Evolutionary conservation across 2,797 vertebrate species (phyloP).

Genomic region (Cephalopachus bancanus): DNA sequence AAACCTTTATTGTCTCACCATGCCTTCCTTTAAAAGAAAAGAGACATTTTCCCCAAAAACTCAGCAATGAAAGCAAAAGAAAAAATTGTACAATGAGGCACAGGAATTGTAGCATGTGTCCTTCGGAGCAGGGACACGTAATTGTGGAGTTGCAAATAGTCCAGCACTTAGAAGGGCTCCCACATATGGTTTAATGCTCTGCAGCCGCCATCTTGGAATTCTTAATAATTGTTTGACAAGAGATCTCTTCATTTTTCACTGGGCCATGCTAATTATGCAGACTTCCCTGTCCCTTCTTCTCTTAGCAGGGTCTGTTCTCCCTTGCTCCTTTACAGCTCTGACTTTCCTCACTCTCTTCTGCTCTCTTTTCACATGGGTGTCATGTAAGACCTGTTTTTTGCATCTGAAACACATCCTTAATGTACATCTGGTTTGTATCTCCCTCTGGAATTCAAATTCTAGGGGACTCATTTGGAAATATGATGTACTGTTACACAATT

Average conservation of each 20-base stretch:
- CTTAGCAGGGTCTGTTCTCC: neutral
- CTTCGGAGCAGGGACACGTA: neutral
- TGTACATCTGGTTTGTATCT: neutral
- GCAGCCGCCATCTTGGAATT: neutral
- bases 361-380: neutral
- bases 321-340: neutral
- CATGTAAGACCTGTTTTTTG: neutral
- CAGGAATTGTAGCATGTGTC: neutral
- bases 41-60: neutral
- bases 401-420: neutral
- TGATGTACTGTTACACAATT: neutral
- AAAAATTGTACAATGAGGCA: neutral
- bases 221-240: neutral
- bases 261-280: neutral
- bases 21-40: neutral
- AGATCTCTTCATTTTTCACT: neutral
- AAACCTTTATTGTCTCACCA: neutral
- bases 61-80: neutral
- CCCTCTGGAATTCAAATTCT: conserved; percentile 37
- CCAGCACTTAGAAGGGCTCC: neutral
- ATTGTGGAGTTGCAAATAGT: fast-evolving
- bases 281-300: neutral
- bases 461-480: neutral
- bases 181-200: neutral
- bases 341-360: neutral